These are phyloP conservation scores for Pandemis cinnamomeana DNA, from an alignment of 2,888 invertebrate genomes.

Conservation along the genomic window DNA sequence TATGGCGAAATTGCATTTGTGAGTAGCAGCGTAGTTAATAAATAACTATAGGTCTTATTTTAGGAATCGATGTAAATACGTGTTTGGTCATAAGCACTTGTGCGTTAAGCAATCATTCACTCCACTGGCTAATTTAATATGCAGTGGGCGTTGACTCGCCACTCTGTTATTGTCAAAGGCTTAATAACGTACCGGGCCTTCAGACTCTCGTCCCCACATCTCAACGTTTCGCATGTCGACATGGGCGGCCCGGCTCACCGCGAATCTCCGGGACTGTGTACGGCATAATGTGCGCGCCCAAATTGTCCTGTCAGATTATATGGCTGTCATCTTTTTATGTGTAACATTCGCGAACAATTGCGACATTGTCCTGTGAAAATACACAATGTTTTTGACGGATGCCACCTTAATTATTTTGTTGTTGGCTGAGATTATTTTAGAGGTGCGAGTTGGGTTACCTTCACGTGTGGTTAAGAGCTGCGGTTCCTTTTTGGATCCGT, in stretches of 20 bases:
- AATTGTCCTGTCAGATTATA: constrained; percentile 27
- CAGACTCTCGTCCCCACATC: constrained; percentile 5
- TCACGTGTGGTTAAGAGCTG: too few species aligned
- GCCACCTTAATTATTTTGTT: constrained; percentile 6
- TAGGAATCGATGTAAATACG: not conserved
- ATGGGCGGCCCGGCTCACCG: constrained; percentile 5
- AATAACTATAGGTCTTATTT: not conserved
- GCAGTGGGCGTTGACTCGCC: constrained; percentile 5
- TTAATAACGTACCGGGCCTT: constrained; percentile 5
- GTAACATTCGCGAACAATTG: constrained; percentile 12
- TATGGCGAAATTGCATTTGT: not conserved
- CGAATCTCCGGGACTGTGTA: constrained; percentile 4
- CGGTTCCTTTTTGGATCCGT: too few species aligned
- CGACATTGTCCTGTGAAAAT: constrained; percentile 6
- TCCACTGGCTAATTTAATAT: not conserved
- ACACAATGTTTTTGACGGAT: constrained; percentile 1
- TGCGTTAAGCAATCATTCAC: not conserved
- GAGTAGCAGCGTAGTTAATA: not conserved
- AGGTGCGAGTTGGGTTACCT: too few species aligned
- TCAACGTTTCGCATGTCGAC: not conserved
- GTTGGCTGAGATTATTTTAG: not conserved
- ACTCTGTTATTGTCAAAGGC: constrained; percentile 10
- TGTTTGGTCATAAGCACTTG: not conserved
- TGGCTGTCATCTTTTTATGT: constrained; percentile 8
- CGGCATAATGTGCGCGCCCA: not conserved